A percentile compares a stretch with the other conserved stretches of the same genome.
These are phyloP conservation scores for Pollicipes pollicipes DNA, from an alignment of 1,140 invertebrate genomes.

Conservation along the genomic window DNA sequence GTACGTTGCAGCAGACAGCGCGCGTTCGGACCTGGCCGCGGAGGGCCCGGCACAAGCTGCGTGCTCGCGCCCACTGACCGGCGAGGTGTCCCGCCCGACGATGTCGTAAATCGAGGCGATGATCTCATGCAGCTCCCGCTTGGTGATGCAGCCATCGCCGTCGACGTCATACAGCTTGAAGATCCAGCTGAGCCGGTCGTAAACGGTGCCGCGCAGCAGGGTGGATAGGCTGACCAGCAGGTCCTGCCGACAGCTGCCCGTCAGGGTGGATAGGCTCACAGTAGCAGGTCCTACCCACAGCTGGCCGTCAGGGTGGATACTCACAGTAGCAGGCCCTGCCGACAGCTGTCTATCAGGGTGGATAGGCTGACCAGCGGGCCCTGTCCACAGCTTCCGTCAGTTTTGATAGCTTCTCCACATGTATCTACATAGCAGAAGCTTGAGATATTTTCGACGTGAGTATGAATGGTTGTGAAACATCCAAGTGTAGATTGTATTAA, in stretches of 20 bases:
- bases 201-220: constrained; percentile 66
- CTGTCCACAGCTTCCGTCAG: too few species aligned
- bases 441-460: not conserved
- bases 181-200: constrained; percentile 81
- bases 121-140: constrained; percentile 71
- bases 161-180: constrained; percentile 91
- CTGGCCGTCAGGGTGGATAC: not conserved
- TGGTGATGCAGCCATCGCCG: constrained; percentile 81
- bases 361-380: not conserved
- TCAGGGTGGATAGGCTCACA: too few species aligned
- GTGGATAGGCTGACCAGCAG: constrained; percentile 76
- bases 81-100: constrained; percentile 33
- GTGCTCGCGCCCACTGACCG: too few species aligned
- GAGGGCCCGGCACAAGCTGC: not conserved
- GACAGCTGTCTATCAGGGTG: not conserved
- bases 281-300: too few species aligned
- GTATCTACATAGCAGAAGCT: too few species aligned
- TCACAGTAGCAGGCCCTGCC: not conserved
- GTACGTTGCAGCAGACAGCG: constrained; percentile 10
- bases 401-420: too few species aligned
- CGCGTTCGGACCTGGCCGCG: not conserved
- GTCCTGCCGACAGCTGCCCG: constrained; percentile 60
- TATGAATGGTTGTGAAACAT: not conserved
- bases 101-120: constrained; percentile 82
- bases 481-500: not conserved